phyloP scores from a whole-genome alignment of 1,140 invertebrate genomes.

The Euborellia annulipes region DNA sequence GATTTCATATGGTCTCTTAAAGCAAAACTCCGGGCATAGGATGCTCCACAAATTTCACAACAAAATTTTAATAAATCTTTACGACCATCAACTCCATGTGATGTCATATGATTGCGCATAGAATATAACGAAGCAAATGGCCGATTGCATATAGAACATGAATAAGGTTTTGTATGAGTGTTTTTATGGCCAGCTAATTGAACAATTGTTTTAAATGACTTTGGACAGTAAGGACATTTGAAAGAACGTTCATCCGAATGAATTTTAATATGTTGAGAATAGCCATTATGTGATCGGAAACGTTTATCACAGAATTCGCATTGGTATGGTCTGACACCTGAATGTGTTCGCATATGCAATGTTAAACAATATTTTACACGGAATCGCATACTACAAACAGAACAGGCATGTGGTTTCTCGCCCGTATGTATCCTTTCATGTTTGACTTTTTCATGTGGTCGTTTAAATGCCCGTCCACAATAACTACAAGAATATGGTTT shows the following conservation, averaged over 20 bases:
- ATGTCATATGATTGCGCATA: constrained; percentile 50
- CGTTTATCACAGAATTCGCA: constrained; percentile 53
- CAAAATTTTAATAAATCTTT: constrained; percentile 50
- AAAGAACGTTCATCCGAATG: constrained; percentile 53
- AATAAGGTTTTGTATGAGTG: constrained; percentile 58
- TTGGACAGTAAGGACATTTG: constrained; percentile 53
- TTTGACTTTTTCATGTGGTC: constrained; percentile 1
- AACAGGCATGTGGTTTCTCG: constrained; percentile 39
- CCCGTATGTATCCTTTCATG: neutral
- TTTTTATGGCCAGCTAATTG: constrained; percentile 59
- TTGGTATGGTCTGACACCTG: constrained; percentile 51
- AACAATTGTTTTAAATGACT: constrained; percentile 57
- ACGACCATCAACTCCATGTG: constrained; percentile 25
- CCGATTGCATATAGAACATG: constrained; percentile 46
- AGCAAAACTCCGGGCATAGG: constrained; percentile 51
- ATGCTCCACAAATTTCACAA: constrained; percentile 53
- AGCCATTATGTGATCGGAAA: constrained; percentile 58
- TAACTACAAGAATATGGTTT: constrained; percentile 17
- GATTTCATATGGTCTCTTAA: constrained; percentile 47
- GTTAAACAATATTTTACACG: constrained; percentile 62
- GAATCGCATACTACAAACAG: constrained; percentile 62
- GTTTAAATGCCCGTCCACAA: neutral
- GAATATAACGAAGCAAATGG: constrained; percentile 58
- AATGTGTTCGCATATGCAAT: constrained; percentile 60
- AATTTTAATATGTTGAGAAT: constrained; percentile 52